A percentile compares a stretch with the other conserved stretches of the same genome.
These are phyloP conservation scores for Campoplex capitator DNA, from an alignment of 2,888 invertebrate genomes.

Conservation along the genomic window DNA sequence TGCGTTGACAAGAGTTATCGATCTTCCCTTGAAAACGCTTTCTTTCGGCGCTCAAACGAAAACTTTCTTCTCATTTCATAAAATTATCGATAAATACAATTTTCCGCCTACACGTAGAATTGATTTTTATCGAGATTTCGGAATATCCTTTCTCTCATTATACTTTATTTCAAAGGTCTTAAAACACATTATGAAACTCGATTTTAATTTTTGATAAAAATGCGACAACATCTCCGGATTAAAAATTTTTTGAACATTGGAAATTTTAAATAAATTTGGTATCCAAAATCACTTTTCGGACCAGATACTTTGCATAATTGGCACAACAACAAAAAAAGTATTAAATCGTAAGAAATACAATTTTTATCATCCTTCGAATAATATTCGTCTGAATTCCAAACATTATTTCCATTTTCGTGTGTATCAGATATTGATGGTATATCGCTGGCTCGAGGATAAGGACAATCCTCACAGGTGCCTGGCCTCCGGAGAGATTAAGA, in stretches of 20 bases:
- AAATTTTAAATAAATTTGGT: neutral
- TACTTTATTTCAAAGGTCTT: neutral
- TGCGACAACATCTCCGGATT: neutral
- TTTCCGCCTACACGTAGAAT: neutral
- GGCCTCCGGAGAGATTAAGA: constrained; percentile 29
- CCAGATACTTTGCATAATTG: neutral
- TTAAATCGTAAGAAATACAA: neutral
- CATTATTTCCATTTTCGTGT: neutral
- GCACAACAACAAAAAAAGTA: neutral
- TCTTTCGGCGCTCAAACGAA: neutral
- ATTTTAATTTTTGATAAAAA: neutral
- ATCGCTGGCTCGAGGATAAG: constrained; percentile 1
- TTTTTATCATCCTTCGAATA: neutral
- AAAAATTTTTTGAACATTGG: neutral
- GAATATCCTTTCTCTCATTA: neutral
- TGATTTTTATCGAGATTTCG: neutral
- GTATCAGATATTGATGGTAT: neutral
- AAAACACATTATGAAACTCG: neutral
- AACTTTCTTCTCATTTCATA: neutral
- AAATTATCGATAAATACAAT: neutral
- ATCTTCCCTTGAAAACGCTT: neutral
- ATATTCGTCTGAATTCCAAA: neutral
- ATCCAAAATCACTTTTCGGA: neutral
- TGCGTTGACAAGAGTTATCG: neutral
- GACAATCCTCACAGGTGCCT: constrained; percentile 38